Evolutionary conservation across 2,888 invertebrate genomes (phyloP), one percentile per base, ranked within the genome.

Genomic region (Stenoptilia bipunctidactyla): DNA sequence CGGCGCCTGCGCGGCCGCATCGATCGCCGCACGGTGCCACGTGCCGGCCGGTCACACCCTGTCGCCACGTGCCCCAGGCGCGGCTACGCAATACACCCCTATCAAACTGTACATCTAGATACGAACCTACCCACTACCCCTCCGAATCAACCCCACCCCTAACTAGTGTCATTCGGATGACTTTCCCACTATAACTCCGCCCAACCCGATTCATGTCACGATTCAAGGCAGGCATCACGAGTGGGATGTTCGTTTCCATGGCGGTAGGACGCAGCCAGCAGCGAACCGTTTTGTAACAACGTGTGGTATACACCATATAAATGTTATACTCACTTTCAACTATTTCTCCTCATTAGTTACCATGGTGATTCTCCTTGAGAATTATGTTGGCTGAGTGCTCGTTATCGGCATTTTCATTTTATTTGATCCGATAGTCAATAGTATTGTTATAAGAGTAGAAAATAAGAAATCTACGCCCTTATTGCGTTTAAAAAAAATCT

Each of bases 21-120:
- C n/a, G 30, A 30, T 30, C 30, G 30, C 12, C 6, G 30, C 30
- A 20, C 20, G 20, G 13, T 27, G 15, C 15, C 35, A 34, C 40
- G 30, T n/a, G 12, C 30, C 30, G 30, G 30, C 30, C 30, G 30
- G 42, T 9, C 27, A 12, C n/a, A n/a, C n/a, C n/a, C n/a, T n/a
- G n/a, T n/a, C 15, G 33, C 38, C 39, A 39, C 42, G 37, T 38
- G 37, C 27, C 39, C 27, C 45, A 34, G 34, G 43, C 43, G 44
- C 40, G 37, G 30, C 42, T 40, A 37, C 40, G 40, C 34, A 37
- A 36, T 34, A 34, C 33, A 12, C 13, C 20, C 34, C 38, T 27
- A 25, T 38, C 36, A 35, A 25, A 15, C 30, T 33, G n/a, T 30
- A 9, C 34, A 34, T 34, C 37, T 12, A 37, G 20, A 20, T 36